Conservation (phyloP, 2,113 vertebrate genomes). For the Tetrax tetrax region DNA sequence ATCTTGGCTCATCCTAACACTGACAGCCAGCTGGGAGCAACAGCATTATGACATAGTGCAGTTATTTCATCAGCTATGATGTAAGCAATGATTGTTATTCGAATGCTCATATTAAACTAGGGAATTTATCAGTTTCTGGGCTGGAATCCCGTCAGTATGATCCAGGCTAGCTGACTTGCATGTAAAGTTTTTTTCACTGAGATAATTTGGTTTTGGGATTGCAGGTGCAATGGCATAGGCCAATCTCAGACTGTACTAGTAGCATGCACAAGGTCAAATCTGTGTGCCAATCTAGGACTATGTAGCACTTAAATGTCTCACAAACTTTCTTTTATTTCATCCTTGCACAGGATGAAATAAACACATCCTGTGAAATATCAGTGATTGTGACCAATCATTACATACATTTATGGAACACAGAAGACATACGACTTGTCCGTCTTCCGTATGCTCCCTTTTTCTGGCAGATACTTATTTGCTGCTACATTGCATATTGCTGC, state of each 20-base stretch:
- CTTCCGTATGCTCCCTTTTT: not conserved
- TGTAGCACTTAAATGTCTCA: not conserved
- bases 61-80: not conserved
- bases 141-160: not conserved
- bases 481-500: not conserved
- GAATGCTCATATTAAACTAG: not conserved
- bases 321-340: not conserved
- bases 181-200: not conserved
- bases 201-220: not conserved
- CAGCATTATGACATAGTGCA: not conserved
- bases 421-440: rapidly evolving
- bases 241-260: not conserved
- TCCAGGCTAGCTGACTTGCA: not conserved
- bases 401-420: not conserved
- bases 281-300: not conserved
- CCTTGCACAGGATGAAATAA: not conserved
- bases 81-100: not conserved
- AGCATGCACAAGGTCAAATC: not conserved
- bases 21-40: not conserved
- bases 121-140: not conserved
- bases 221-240: not conserved
- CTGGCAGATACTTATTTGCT: not conserved
- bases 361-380: not conserved
- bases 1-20: not conserved
- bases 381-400: not conserved